phyloP scores from a whole-genome alignment of 2,797 vertebrate genomes.

The Acrossocheilus wenchowensis region DNA sequence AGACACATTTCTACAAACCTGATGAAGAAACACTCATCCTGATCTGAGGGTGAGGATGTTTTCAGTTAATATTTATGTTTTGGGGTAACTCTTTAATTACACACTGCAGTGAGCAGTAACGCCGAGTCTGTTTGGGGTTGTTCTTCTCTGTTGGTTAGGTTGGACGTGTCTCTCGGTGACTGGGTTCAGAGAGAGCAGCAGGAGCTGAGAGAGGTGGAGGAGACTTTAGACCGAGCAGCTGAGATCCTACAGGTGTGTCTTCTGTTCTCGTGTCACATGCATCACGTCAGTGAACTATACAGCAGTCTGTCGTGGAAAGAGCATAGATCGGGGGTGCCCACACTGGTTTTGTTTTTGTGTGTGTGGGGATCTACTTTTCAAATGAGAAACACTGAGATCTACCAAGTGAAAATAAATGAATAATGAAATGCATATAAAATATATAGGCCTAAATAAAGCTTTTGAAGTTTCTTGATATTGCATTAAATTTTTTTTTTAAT shows the following conservation, averaged over 20 bases:
- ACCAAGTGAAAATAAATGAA: too few relatives aligned
- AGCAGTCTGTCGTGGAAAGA: too few relatives aligned
- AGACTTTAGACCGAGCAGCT: slow-evolving; percentile 69
- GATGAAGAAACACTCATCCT: neutral
- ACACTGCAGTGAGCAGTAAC: neutral
- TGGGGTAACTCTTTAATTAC: neutral
- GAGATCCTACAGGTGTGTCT: slow-evolving; percentile 70
- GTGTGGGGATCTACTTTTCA: too few relatives aligned
- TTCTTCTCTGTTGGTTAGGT: neutral
- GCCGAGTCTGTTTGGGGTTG: neutral
- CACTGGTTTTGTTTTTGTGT: too few relatives aligned
- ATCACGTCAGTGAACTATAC: neutral
- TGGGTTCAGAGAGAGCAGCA: slow-evolving; percentile 77
- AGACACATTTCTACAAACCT: neutral
- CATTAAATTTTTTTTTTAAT: too few relatives aligned
- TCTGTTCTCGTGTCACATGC: too few relatives aligned
- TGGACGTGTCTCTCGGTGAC: slow-evolving; percentile 61
- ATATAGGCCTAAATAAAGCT: too few relatives aligned
- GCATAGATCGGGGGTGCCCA: too few relatives aligned
- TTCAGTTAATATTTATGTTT: neutral
- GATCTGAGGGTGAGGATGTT: neutral
- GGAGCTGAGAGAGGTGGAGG: slow-evolving; percentile 71
- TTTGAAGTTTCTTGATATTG: too few relatives aligned
- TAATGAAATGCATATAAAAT: too few relatives aligned
- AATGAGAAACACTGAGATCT: too few relatives aligned